Evolutionary conservation across 2,888 invertebrate species (phyloP).

Genomic region (Dione juno): DNA sequence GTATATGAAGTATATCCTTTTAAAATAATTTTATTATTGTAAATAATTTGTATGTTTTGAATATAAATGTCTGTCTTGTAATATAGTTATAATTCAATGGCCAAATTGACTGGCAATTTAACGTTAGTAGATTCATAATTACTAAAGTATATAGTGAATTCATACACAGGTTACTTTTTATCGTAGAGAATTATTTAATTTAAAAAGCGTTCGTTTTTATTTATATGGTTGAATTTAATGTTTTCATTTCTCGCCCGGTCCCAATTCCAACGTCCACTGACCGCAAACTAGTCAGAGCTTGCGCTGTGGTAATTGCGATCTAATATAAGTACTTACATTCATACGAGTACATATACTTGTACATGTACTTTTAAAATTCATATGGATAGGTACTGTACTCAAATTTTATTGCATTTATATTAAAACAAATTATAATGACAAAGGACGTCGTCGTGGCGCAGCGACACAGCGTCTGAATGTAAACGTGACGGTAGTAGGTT

Average conservation of each 20-base stretch:
- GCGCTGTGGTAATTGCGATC: constrained; percentile 10
- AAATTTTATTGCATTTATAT: neutral
- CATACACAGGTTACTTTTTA: neutral
- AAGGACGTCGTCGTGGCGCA: too few relatives aligned
- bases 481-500: too few relatives aligned
- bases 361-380: too few relatives aligned
- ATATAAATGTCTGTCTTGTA: neutral
- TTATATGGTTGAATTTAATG: neutral
- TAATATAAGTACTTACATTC: neutral
- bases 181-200: neutral
- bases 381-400: neutral
- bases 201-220: neutral
- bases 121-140: too few relatives aligned
- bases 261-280: constrained; percentile 16
- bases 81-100: too few relatives aligned
- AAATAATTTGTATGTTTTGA: too few relatives aligned
- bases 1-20: too few relatives aligned
- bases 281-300: constrained; percentile 8
- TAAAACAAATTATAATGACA: too few relatives aligned
- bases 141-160: too few relatives aligned
- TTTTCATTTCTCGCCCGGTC: neutral
- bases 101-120: too few relatives aligned
- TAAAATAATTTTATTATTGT: too few relatives aligned
- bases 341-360: neutral
- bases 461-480: too few relatives aligned